These are phyloP conservation scores for Bombylius discolor DNA, from an alignment of 2,888 invertebrate genomes.

Conservation along the genomic window DNA sequence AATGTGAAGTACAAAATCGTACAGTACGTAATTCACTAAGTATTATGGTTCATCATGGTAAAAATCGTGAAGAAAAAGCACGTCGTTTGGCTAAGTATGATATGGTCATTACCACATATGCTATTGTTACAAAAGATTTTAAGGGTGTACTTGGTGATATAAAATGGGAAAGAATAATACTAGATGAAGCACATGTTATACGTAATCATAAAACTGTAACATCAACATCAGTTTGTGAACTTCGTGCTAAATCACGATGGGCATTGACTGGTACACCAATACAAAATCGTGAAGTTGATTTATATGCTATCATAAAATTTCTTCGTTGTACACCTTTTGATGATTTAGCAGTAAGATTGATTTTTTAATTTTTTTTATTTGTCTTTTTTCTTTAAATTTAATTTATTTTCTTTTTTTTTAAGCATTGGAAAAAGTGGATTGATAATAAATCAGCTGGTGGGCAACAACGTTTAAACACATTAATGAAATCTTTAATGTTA, in stretches of 20 bases:
- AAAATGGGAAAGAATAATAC: constrained; percentile 71
- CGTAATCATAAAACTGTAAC: constrained; percentile 74
- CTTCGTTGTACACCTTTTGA: constrained; percentile 78
- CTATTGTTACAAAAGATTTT: constrained; percentile 51
- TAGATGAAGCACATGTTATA: constrained; percentile 90
- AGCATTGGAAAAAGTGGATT: constrained; percentile 88
- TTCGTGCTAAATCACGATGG: constrained; percentile 49
- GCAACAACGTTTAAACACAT: constrained; percentile 64
- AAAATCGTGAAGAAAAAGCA: constrained; percentile 50
- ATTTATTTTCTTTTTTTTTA: constrained; percentile 3
- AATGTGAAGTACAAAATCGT: constrained; percentile 57
- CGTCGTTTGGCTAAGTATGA: constrained; percentile 55
- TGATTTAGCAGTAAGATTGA: constrained; percentile 49
- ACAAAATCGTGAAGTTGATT: constrained; percentile 81
- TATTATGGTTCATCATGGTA: constrained; percentile 69
- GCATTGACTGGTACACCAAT: constrained; percentile 89
- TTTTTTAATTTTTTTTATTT: constrained; percentile 3
- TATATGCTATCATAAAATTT: constrained; percentile 71
- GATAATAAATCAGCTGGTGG: constrained; percentile 70
- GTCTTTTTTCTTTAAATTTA: neutral
- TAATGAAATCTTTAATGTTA: constrained; percentile 74
- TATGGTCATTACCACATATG: constrained; percentile 82
- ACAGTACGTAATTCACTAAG: constrained; percentile 46
- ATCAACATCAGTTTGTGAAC: constrained; percentile 52
- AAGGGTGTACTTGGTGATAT: constrained; percentile 54